Conservation (phyloP, 2,797 vertebrate genomes). For the Sebastes glaucus region DNA sequence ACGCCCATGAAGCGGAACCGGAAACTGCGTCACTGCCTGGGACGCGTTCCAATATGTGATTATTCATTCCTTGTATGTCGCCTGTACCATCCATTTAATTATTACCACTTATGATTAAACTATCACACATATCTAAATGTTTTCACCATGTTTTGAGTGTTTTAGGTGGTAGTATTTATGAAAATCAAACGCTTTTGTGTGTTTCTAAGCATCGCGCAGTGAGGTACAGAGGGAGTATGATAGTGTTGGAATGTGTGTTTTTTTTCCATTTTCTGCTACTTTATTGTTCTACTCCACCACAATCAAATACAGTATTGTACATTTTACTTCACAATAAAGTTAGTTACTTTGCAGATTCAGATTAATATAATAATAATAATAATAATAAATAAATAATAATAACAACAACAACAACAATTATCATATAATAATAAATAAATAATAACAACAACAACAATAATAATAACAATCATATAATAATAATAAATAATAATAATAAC, state of each 20-base stretch:
- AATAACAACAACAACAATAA: too few species aligned
- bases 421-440: too few species aligned
- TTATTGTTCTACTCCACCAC: not conserved
- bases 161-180: fast-evolving
- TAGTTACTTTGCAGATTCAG: not conserved
- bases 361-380: not conserved
- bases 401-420: not conserved
- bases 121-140: fast-evolving
- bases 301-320: not conserved
- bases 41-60: conserved; percentile 1
- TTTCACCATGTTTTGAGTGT: fast-evolving
- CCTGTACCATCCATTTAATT: too few species aligned
- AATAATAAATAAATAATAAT: not conserved
- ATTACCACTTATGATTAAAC: too few species aligned
- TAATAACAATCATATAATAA: too few species aligned
- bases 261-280: not conserved
- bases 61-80: not conserved
- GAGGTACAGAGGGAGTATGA: not conserved
- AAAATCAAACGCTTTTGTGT: not conserved
- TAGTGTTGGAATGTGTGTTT: conserved; percentile 10
- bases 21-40: conserved; percentile 22
- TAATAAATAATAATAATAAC: too few species aligned
- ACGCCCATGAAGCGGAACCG: conserved; percentile 67
- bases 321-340: not conserved
- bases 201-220: not conserved